Conservation (phyloP, 2,113 vertebrate species). For the Elephantulus edwardii region DNA sequence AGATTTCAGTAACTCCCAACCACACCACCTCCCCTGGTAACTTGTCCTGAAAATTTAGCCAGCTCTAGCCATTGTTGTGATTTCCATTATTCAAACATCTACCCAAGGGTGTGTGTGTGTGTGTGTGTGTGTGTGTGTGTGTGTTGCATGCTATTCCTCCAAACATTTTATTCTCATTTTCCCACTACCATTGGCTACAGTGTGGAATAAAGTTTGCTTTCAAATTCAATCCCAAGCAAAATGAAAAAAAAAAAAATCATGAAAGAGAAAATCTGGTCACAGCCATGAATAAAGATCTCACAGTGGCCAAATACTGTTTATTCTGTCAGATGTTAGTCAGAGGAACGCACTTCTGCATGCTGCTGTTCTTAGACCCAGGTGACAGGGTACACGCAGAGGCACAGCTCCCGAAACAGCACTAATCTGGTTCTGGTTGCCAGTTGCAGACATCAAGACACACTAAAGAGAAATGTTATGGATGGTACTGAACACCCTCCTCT, state of each 20-base stretch:
- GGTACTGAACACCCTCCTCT: slow-evolving; percentile 7
- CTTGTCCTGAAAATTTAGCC: slow-evolving; percentile 7
- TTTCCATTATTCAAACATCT: slow-evolving; percentile 45
- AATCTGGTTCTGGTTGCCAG: neutral
- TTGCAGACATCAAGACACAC: neutral
- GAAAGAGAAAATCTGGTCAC: slow-evolving; percentile 80
- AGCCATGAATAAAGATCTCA: slow-evolving; percentile 68
- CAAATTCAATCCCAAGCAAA: slow-evolving; percentile 85
- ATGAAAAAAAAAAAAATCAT: slow-evolving; percentile 81
- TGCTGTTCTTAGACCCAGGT: neutral
- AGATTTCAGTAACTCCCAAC: neutral
- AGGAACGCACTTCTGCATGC: neutral
- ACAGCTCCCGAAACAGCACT: neutral
- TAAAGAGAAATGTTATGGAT: neutral
- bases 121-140: neutral
- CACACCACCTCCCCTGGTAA: neutral
- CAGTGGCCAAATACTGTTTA: slow-evolving; percentile 76
- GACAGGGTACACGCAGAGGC: slow-evolving; percentile 12
- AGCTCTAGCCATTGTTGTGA: neutral
- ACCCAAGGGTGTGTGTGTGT: neutral
- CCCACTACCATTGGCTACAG: slow-evolving; percentile 79
- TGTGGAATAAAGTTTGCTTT: slow-evolving; percentile 82
- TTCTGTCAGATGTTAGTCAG: slow-evolving; percentile 61
- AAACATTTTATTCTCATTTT: slow-evolving; percentile 72
- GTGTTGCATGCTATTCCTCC: neutral